A percentile compares a stretch with the other conserved stretches of the same genome.
Conservation (phyloP, 2,113 vertebrate species). For the Notothenia rossii region DNA sequence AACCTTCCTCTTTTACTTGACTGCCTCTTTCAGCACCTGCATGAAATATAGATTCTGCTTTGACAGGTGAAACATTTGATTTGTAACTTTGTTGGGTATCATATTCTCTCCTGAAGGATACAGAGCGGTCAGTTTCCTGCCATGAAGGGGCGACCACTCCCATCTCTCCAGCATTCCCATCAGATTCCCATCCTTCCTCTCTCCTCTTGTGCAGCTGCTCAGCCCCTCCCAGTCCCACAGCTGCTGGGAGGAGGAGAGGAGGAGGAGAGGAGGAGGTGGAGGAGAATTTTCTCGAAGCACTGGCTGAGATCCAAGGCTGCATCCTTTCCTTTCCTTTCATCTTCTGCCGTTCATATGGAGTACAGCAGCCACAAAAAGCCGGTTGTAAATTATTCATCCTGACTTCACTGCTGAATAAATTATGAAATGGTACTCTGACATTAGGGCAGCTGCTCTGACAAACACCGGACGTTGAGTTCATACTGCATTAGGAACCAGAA, state of each 20-base stretch:
- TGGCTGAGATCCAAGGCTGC: conserved; percentile 44
- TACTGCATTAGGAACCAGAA: neutral
- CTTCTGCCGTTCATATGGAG: conserved; percentile 37
- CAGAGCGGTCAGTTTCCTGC: conserved; percentile 34
- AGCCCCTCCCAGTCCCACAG: conserved; percentile 67
- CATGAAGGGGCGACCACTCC: conserved; percentile 73
- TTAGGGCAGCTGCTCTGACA: accelerated
- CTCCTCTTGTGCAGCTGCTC: conserved; percentile 73
- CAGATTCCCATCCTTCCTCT: conserved; percentile 40
- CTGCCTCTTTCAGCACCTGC: neutral
- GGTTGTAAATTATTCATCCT: conserved; percentile 21
- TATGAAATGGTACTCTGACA: neutral
- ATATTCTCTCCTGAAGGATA: conserved; percentile 47
- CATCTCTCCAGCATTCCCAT: conserved; percentile 69
- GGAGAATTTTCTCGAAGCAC: conserved; percentile 52
- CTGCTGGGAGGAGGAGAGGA: conserved; percentile 51
- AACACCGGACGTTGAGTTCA: neutral
- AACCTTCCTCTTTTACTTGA: neutral
- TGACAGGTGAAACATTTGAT: conserved; percentile 47
- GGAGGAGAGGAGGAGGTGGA: conserved; percentile 31
- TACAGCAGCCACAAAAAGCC: conserved; percentile 4
- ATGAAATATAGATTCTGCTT: neutral
- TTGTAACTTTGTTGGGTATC: conserved; percentile 49
- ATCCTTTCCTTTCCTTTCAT: conserved; percentile 55
- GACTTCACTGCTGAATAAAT: conserved; percentile 21